Conservation (phyloP, 2,113 vertebrate genomes). For the Onychostruthus taczanowskii region DNA sequence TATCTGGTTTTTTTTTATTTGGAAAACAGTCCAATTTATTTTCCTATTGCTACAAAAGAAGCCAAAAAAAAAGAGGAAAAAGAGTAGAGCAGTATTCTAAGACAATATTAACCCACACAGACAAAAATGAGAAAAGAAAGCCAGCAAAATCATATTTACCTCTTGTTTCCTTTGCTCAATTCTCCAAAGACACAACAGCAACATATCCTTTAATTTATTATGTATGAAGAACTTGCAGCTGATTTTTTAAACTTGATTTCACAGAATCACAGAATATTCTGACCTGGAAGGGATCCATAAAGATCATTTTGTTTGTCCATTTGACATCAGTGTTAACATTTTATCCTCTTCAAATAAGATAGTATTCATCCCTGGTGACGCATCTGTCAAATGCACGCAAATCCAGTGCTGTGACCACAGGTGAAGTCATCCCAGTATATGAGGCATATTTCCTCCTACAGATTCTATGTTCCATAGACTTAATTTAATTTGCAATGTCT, state of each 20-base stretch:
- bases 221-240: not conserved
- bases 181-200: not conserved
- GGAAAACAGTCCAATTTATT: not conserved
- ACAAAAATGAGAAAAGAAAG: not conserved
- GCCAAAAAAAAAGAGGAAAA: not conserved
- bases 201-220: not conserved
- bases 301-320: not conserved
- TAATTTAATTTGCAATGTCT: constrained; percentile 2
- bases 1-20: not conserved
- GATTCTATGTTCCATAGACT: not conserved
- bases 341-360: not conserved
- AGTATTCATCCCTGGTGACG: not conserved
- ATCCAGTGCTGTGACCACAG: not conserved
- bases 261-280: not conserved
- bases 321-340: not conserved
- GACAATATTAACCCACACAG: not conserved
- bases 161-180: not conserved
- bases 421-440: not conserved
- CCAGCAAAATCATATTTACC: not conserved
- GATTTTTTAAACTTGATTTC: not conserved
- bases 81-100: not conserved
- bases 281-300: not conserved
- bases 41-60: not conserved
- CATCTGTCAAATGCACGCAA: too few species aligned
- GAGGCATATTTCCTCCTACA: not conserved